These are phyloP conservation scores for Idaea straminata DNA, from an alignment of 2,888 invertebrate species.

Conservation along the genomic window DNA sequence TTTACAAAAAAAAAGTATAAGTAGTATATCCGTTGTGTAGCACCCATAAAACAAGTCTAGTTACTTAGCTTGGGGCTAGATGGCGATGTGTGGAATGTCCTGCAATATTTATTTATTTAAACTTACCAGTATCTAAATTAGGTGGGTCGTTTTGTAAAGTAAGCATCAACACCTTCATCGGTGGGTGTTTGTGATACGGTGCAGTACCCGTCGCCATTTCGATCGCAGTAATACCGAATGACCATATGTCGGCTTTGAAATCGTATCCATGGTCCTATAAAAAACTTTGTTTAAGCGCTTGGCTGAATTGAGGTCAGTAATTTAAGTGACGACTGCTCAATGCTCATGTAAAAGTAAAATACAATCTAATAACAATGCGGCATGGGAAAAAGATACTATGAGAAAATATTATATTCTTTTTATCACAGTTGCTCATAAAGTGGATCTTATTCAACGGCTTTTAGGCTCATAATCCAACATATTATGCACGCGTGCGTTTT, in stretches of 20 bases:
- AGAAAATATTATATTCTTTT: too few relatives aligned
- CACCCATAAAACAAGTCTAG: too few relatives aligned
- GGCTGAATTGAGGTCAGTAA: background rate
- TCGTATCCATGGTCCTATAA: slow-evolving; percentile 96
- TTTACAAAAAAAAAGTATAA: too few relatives aligned
- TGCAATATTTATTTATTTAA: background rate
- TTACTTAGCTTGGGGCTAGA: background rate
- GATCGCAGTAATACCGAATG: slow-evolving; percentile 97
- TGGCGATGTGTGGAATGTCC: background rate
- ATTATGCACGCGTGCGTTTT: too few relatives aligned
- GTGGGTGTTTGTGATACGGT: slow-evolving; percentile 99
- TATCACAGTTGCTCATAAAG: too few relatives aligned
- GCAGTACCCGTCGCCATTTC: slow-evolving; percentile 99
- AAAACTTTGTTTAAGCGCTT: slow-evolving; percentile 26
- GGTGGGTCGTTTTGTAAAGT: slow-evolving; percentile 99
- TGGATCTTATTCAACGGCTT: too few relatives aligned
- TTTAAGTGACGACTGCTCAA: too few relatives aligned
- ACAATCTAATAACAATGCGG: too few relatives aligned
- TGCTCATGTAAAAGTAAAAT: too few relatives aligned
- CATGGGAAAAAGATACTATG: too few relatives aligned
- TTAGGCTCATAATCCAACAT: too few relatives aligned
- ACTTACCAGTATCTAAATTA: slow-evolving; percentile 90
- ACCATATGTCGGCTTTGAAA: slow-evolving; percentile 93
- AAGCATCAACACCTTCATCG: slow-evolving; percentile 99
- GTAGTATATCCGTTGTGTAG: too few relatives aligned